Base-by-base conservation (phyloP, 2,113 vertebrate genomes). In the Azemiops feae region DNA sequence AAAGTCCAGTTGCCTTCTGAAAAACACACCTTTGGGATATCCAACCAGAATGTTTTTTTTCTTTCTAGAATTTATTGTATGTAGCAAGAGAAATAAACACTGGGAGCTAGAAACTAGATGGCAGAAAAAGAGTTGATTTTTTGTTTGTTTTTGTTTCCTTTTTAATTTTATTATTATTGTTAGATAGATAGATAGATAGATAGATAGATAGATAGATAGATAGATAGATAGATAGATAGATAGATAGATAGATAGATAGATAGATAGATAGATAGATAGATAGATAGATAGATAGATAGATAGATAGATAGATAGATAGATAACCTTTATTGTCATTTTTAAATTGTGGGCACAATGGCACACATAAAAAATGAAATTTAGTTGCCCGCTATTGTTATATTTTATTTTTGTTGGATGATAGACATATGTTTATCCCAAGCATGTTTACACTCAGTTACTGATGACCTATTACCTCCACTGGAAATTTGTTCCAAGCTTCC, bases 51-150 rank as follows among this genome's bases (percentile, higher is more conserved):
- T 55, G 1, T 45, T 0, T 0, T 0, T 0, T 89, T 7, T 93
- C n/a, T 92, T 94, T 93, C 91, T 52, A 87, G 4, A 90, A 23
- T 89, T 58, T 50, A 52, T 47, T 95, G 74, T 93, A 87, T 45
- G 50, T 88, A 23, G 45, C 69, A 89, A 81, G 20, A 81, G 53
- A 94, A 96, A 93, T n/a, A 93, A 57, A 57, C 89, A 93, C 94
- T 96, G 87, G 69, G 18, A 95, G 91, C 91, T 95, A 64, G 25
- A 57, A 60, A 60, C 23, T 60, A 60, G 30, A 64, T 64, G 27
- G 11, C 60, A 64, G 30, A 14, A 64, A 64, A 64, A 14, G 60
- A 64, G 11, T 14, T 30, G 60, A 14, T 2, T 64, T 64, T 64
- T 64, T 64, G 27, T 30, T 64, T 64, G 4, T n/a, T 30, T n/a